phyloP scores from a whole-genome alignment of 1,140 invertebrate species.

The Anastrepha obliqua region DNA sequence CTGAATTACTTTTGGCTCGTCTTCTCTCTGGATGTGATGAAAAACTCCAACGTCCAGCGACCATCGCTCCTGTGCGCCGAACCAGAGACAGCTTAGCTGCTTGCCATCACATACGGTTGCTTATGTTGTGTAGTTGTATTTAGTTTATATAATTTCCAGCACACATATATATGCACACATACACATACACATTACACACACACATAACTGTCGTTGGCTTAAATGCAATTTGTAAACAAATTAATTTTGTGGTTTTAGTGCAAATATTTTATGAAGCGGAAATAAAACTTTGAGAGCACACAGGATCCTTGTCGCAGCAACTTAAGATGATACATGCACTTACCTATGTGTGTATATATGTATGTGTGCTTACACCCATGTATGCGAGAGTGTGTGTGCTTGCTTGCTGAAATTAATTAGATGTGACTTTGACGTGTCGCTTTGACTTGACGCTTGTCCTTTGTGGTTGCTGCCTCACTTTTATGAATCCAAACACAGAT shows the following conservation, averaged over 20 bases:
- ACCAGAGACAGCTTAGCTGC: not conserved
- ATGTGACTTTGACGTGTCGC: not conserved
- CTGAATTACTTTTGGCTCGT: not conserved
- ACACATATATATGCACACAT: not conserved
- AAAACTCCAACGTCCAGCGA: not conserved
- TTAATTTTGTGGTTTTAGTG: constrained; percentile 52
- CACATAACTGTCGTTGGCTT: not conserved
- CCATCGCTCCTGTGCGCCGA: not conserved
- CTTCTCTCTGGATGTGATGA: not conserved
- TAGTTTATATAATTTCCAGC: not conserved
- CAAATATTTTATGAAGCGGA: constrained; percentile 52
- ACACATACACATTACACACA: not conserved
- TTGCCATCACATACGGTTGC: constrained; percentile 4
- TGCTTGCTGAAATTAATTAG: not conserved
- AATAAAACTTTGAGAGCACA: constrained; percentile 23
- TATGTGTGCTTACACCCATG: not conserved
- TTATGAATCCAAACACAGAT: not conserved
- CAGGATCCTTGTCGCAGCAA: not conserved
- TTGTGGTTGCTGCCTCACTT: constrained; percentile 15
- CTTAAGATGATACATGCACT: not conserved
- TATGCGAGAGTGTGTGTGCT: not conserved
- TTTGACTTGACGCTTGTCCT: not conserved
- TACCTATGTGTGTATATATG: not conserved
- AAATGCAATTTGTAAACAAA: constrained; percentile 54
- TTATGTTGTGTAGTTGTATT: not conserved